Base-by-base conservation (phyloP, 2,888 invertebrate species). In the Myathropa florea region DNA sequence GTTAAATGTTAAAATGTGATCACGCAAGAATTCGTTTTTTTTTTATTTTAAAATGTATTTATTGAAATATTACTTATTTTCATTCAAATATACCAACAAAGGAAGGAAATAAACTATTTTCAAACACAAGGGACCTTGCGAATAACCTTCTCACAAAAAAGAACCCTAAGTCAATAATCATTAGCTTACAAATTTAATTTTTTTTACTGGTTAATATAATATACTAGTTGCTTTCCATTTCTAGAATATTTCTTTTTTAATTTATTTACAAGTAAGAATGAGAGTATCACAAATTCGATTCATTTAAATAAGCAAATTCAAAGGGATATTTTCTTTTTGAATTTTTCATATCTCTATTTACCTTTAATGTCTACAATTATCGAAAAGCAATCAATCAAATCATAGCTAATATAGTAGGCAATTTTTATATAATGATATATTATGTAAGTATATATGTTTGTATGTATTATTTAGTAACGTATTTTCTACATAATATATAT, bases 301-400 rank as follows among this genome's bases (percentile, higher is more conserved):
- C 30, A 64, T 55, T 55, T 70, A 70, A 55, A 4, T 57, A 75
- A 76, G 68, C 55, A 67, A 63, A 72, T 46, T 72, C 46, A 73
- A 64, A 36, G 10, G 68, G 61, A 33, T 55, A 64, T 30, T 23
- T 33, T 63, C 26, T 23, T 71, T 60, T 82, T 65, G 24, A 75
- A 88, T 88, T 89, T 88, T 71, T 82, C 88, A 88, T 81, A 70
- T 82, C 84, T 80, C 46, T 75, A 83, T 73, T 28, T 68, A 63
- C 68, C 70, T 72, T 82, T 82, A 88, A 76, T 76, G 72, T 76
- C 80, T 83, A 81, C 78, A 83, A 64, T 75, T 53, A 75, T 77
- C 77, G 67, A 83, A 46, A 83, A 83, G 83, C 83, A 83, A 83
- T 61, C 77, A 71, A 67, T 77, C 67, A 67, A 57, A 77, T 83